These are phyloP conservation scores for Sinopyrophorus schimmeli DNA, from an alignment of 2,888 invertebrate genomes.

Conservation along the genomic window DNA sequence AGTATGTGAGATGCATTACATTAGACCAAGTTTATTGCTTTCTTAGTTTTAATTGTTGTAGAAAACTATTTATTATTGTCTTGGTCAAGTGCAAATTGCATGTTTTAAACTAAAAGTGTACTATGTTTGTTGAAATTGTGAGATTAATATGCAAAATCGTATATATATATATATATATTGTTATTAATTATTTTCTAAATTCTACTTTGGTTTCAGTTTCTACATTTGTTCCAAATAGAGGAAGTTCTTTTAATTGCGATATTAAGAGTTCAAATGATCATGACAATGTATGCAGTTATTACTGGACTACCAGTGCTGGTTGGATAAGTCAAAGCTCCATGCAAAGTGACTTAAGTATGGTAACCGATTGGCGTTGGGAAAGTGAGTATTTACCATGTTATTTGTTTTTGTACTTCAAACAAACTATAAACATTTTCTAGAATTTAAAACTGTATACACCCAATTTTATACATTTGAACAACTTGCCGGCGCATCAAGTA, in stretches of 20 bases:
- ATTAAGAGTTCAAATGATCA: not conserved
- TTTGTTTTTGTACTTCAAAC: not conserved
- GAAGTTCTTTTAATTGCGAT: slow-evolving; percentile 5
- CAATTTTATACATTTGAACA: too few relatives aligned
- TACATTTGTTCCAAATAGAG: slow-evolving; percentile 2
- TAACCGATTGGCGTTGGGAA: slow-evolving; percentile 46
- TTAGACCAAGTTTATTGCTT: too few relatives aligned
- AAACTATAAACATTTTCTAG: slow-evolving; percentile 9
- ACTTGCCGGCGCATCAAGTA: not conserved
- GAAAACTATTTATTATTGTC: too few relatives aligned
- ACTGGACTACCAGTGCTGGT: not conserved
- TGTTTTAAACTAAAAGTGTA: too few relatives aligned
- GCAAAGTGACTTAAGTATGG: slow-evolving; percentile 36
- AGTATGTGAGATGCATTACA: too few relatives aligned
- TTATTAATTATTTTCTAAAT: too few relatives aligned
- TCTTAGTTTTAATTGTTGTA: too few relatives aligned
- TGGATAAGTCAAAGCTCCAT: slow-evolving; percentile 37
- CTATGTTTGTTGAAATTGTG: too few relatives aligned
- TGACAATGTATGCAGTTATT: not conserved
- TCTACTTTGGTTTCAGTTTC: too few relatives aligned
- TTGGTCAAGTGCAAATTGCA: too few relatives aligned
- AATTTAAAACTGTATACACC: slow-evolving; percentile 4
- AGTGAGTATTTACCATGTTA: slow-evolving; percentile 32
- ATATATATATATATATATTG: too few relatives aligned
- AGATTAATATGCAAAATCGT: too few relatives aligned